A percentile compares a stretch with the other conserved stretches of the same genome.
Evolutionary conservation across 2,113 vertebrate species (phyloP).

Genomic region (Cynocephalus volans): DNA sequence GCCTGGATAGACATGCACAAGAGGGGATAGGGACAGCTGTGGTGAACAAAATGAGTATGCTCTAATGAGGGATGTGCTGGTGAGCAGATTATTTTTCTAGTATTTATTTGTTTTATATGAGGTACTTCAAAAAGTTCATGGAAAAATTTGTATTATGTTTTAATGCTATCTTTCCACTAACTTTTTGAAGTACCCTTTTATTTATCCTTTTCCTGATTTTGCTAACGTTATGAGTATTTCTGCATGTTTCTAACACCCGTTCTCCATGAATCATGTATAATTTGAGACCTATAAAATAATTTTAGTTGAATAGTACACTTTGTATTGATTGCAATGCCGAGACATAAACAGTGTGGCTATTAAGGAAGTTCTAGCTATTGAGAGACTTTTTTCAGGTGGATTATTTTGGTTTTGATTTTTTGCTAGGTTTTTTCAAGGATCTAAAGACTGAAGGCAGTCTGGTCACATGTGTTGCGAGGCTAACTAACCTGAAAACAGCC

Average conservation of each 20-base stretch:
- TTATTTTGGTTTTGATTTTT: neutral
- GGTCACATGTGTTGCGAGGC: neutral
- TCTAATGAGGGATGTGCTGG: neutral
- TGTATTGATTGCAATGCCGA: neutral
- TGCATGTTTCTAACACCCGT: neutral
- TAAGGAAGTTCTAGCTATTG: constrained; percentile 23
- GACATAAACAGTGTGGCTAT: neutral
- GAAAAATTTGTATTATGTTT: too few species aligned
- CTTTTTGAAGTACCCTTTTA: too few species aligned
- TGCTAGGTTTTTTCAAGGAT: constrained; percentile 16
- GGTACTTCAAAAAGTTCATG: too few species aligned
- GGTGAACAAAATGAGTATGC: neutral
- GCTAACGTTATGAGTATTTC: neutral
- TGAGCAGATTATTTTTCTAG: neutral
- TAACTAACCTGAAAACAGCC: neutral
- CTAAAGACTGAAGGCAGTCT: neutral
- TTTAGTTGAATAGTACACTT: constrained; percentile 29
- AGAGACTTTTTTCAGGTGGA: constrained; percentile 52
- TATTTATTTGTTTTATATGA: neutral
- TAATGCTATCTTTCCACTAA: too few species aligned
- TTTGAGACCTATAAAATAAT: constrained; percentile 55
- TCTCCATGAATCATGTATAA: neutral
- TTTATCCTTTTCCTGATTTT: neutral
- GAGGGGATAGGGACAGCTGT: neutral
- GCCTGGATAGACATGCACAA: rapidly evolving